phyloP scores from a whole-genome alignment of 2,888 invertebrate species.

The Stenchaetothrips biformis region DNA sequence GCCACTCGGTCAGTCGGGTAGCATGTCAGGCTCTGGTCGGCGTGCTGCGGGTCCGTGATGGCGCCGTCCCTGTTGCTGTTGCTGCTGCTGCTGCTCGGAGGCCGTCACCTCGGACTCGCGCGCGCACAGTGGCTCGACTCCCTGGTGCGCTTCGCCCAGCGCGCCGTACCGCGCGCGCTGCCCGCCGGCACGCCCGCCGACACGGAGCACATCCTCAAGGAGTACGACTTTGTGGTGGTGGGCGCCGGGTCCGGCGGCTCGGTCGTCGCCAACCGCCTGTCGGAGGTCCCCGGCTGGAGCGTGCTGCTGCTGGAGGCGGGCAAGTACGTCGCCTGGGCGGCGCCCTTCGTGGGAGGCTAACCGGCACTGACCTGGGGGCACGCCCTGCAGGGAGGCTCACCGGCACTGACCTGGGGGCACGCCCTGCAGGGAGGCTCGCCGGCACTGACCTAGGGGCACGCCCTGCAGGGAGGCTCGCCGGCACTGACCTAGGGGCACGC shows the following conservation, averaged over 20 bases:
- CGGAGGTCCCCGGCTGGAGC: slow-evolving; percentile 48
- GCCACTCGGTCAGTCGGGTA: background rate
- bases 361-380: too few species aligned
- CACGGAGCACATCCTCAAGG: slow-evolving; percentile 34
- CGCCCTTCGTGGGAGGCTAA: too few species aligned
- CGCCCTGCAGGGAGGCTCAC: too few species aligned
- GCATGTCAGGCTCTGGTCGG: too few species aligned
- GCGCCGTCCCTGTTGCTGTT: background rate
- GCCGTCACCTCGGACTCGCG: background rate
- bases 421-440: too few species aligned
- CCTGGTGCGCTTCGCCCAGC: background rate
- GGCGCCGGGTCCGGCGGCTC: slow-evolving; percentile 56
- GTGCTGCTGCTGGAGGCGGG: slow-evolving; percentile 52
- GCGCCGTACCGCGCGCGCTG: slow-evolving; percentile 25
- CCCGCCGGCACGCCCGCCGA: slow-evolving; percentile 36
- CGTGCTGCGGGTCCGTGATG: background rate
- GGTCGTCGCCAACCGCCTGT: slow-evolving; percentile 51
- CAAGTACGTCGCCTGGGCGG: slow-evolving; percentile 44
- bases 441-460: too few species aligned
- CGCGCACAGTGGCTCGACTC: background rate
- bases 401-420: too few species aligned
- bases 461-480: too few species aligned
- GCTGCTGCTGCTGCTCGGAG: background rate
- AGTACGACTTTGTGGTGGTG: slow-evolving; percentile 48
- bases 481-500: too few species aligned